Evolutionary conservation across 1,140 invertebrate species (phyloP), one percentile per base, ranked within the genome.

Genomic region (Ephestia elutella): DNA sequence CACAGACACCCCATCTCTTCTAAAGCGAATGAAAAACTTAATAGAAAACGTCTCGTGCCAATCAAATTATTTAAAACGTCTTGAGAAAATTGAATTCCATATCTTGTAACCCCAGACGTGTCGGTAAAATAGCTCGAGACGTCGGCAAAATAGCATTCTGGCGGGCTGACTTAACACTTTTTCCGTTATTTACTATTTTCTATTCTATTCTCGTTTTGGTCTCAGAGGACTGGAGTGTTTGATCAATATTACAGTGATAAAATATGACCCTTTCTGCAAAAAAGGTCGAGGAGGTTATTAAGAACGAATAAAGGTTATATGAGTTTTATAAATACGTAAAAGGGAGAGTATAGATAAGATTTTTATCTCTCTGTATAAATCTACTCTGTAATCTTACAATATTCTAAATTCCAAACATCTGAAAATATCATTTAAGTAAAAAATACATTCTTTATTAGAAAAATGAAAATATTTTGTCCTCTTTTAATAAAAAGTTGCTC

Each of bases 11-110:
- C 30, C 38, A 2, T 44, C 38, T 44, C 38, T 15, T 5, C 32
- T 4, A 15, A 44, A n/a, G 10, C 38, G 38, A 44, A 44, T 44
- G 38, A 44, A 44, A 44, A 44, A 44, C 13, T 44, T 44, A 44
- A 44, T 44, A 44, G 13, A 44, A 44, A 44, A 4, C 38, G 38
- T 44, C 38, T 44, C 38, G 13, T n/a, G 38, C 38, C 38, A 44
- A 44, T 44, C 13, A 44, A 44, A 44, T 44, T 44, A 44, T 44
- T 44, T 44, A 44, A 44, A 44, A 44, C 38, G 38, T 44, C n/a
- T 44, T 15, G 13, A 13, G 5, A 13, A 17, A 44, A 44, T 44
- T 44, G 38, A 15, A 44, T 44, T 44, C n/a, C 38, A 44, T 44
- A 44, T 44, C 38, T n/a, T 44, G n/a, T 15, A 44, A 17, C 38